Percentiles rank a stretch among this genome's conserved stretches.
phyloP scores from a whole-genome alignment of 2,888 invertebrate species.

The Netelia melanura region DNA sequence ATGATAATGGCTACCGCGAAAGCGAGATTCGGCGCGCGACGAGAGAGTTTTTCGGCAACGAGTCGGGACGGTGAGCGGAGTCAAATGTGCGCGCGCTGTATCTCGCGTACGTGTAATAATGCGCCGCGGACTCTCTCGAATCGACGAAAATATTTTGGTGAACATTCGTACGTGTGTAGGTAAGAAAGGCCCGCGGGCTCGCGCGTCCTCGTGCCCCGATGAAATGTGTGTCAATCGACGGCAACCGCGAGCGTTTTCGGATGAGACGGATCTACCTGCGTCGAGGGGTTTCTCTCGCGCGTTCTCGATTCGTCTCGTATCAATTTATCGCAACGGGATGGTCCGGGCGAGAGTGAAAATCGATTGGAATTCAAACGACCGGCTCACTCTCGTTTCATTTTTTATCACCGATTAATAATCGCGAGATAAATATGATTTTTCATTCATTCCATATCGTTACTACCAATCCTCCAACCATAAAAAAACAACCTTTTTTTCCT shows the following conservation, averaged over 20 bases:
- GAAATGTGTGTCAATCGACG: constrained; percentile 56
- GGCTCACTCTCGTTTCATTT: background rate
- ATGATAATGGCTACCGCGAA: background rate
- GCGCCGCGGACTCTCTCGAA: constrained; percentile 8
- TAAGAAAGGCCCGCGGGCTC: constrained; percentile 46
- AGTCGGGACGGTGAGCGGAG: constrained; percentile 16
- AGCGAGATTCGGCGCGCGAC: background rate
- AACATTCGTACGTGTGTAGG: constrained; percentile 21
- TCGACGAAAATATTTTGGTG: constrained; percentile 59
- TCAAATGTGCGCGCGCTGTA: constrained; percentile 11
- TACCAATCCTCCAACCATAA: background rate
- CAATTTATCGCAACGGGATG: background rate
- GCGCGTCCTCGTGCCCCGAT: constrained; percentile 33
- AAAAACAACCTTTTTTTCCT: background rate
- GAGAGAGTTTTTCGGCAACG: constrained; percentile 24
- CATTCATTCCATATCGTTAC: no score
- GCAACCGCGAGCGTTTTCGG: background rate
- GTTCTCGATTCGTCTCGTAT: background rate
- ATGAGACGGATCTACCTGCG: constrained; percentile 6
- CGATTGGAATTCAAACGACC: background rate
- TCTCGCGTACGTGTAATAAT: background rate
- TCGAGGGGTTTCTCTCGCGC: background rate
- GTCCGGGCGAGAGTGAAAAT: constrained; percentile 31
- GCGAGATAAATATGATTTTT: no score
- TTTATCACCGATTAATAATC: no score